A percentile compares a stretch with the other conserved stretches of the same genome.
phyloP scores from a whole-genome alignment of 2,888 invertebrate genomes.

The Apotomis capreana region DNA sequence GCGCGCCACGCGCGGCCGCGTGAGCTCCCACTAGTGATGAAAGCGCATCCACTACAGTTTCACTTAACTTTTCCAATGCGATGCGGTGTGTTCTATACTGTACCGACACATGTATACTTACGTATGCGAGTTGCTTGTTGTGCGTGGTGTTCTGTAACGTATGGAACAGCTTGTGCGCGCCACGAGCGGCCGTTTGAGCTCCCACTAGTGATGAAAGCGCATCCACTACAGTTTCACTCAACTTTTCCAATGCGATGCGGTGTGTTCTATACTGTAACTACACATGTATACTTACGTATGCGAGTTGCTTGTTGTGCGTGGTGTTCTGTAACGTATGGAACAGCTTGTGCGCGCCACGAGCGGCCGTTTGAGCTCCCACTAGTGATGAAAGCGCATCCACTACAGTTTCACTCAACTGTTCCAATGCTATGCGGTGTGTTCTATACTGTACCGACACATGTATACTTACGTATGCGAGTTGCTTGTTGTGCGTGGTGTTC shows the following conservation, averaged over 20 bases:
- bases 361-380: too few species aligned
- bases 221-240: slow-evolving; percentile 89
- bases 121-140: slow-evolving; percentile 87
- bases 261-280: slow-evolving; percentile 79
- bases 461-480: slow-evolving; percentile 3
- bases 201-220: slow-evolving; percentile 93
- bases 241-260: slow-evolving; percentile 87
- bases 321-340: too few species aligned
- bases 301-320: too few species aligned
- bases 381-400: too few species aligned
- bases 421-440: too few species aligned
- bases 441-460: too few species aligned
- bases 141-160: slow-evolving; percentile 92
- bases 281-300: too few species aligned
- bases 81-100: too few species aligned
- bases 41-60: neutral
- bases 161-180: slow-evolving; percentile 93
- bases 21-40: slow-evolving; percentile 2
- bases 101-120: slow-evolving; percentile 1
- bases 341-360: too few species aligned
- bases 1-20: slow-evolving; percentile 9
- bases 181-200: slow-evolving; percentile 91
- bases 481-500: too few species aligned
- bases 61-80: neutral
- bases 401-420: too few species aligned